A percentile compares a stretch with the other conserved stretches of the same genome.
phyloP scores from a whole-genome alignment of 53 echinoderm and acorn worm species.

The Stichopus horrens region DNA sequence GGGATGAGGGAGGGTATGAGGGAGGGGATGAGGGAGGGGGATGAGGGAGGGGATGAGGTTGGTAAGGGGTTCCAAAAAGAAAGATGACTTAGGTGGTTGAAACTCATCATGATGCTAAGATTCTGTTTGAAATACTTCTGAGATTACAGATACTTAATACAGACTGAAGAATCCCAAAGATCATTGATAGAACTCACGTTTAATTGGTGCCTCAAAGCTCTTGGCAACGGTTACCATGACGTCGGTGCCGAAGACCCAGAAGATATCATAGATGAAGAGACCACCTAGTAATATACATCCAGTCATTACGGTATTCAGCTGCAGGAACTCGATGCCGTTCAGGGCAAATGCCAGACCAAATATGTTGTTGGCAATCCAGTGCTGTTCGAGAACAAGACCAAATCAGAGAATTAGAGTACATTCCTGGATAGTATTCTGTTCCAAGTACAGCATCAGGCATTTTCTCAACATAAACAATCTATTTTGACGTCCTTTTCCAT shows the following conservation, averaged over 20 bases:
- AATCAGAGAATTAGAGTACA: too few species aligned
- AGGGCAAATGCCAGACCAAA: conserved; percentile 96
- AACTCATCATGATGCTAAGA: not conserved
- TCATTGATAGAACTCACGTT: conserved; percentile 68
- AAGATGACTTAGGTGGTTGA: not conserved
- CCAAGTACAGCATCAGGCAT: too few species aligned
- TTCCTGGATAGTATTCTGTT: too few species aligned
- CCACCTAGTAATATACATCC: conserved; percentile 93
- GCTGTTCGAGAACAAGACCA: conserved; percentile 52
- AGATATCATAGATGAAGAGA: conserved; percentile 95
- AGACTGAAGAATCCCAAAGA: not conserved
- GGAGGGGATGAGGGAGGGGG: too few species aligned
- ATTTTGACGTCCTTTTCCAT: too few species aligned
- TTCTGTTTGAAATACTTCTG: not conserved
- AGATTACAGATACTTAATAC: not conserved
- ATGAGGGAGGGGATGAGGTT: too few species aligned
- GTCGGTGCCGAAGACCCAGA: conserved; percentile 98
- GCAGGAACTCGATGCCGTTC: conserved; percentile 93
- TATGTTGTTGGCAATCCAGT: conserved; percentile 98
- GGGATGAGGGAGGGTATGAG: too few species aligned
- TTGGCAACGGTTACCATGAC: conserved; percentile 99
- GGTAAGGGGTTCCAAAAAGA: too few species aligned
- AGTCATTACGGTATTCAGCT: conserved; percentile 96
- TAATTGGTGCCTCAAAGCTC: conserved; percentile 99
- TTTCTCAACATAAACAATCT: too few species aligned